These are phyloP conservation scores for Caenorhabditis sp. DNA, from an alignment of 2,888 invertebrate species.

Conservation along the genomic window DNA sequence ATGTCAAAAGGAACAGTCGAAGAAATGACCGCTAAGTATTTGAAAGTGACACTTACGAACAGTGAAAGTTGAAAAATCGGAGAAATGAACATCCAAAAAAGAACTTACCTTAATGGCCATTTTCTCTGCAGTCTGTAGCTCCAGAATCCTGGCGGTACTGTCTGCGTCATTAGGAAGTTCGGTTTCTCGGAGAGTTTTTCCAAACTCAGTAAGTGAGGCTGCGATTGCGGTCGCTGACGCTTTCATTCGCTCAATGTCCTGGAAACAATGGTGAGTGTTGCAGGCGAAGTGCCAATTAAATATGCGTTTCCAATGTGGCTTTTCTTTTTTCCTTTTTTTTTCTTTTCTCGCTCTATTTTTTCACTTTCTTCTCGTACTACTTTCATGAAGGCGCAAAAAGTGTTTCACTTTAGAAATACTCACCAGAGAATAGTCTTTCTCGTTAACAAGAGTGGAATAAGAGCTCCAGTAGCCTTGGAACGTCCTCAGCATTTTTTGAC, in stretches of 20 bases:
- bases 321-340: constrained; percentile 23
- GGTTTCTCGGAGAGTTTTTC: constrained; percentile 88
- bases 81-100: constrained; percentile 1
- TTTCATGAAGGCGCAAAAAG: too few species aligned
- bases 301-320: constrained; percentile 37
- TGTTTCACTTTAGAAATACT: constrained; percentile 5
- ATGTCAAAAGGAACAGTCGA: constrained; percentile 15
- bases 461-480: constrained; percentile 60
- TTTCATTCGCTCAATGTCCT: constrained; percentile 97
- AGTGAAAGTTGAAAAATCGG: constrained; percentile 9
- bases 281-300: constrained; percentile 38
- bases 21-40: constrained; percentile 24
- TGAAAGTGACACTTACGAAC: constrained; percentile 14
- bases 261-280: constrained; percentile 81
- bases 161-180: constrained; percentile 92
- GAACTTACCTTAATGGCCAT: constrained; percentile 82
- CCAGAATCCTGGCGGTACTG: constrained; percentile 91
- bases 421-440: constrained; percentile 48
- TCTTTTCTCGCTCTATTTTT: constrained; percentile 4
- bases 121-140: constrained; percentile 88
- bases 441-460: constrained; percentile 50
- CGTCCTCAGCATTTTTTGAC: constrained; percentile 36
- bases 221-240: constrained; percentile 93
- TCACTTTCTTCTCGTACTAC: background rate
- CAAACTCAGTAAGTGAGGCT: constrained; percentile 91